Percentiles rank a stretch among this genome's conserved stretches.
These are phyloP conservation scores for Otolemur crassicaudatus DNA, from an alignment of 2,797 vertebrate genomes.

Conservation along the genomic window DNA sequence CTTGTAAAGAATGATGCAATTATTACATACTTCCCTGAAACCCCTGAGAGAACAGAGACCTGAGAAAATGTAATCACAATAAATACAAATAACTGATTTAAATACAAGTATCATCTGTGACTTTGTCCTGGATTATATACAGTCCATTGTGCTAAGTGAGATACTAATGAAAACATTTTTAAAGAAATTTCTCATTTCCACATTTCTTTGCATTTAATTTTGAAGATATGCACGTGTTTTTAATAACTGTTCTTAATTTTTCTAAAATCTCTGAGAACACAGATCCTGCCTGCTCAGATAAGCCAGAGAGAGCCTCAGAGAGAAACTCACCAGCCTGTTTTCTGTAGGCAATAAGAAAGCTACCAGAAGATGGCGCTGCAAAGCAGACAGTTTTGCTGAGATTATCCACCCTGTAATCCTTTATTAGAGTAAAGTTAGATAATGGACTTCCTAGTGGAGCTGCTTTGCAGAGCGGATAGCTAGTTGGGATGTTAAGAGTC, in stretches of 20 bases:
- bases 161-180: background rate
- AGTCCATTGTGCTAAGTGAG: background rate
- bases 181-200: background rate
- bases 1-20: slow-evolving; percentile 12
- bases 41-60: background rate
- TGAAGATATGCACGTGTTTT: background rate
- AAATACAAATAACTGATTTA: background rate
- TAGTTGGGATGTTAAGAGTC: background rate
- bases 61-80: slow-evolving; percentile 3
- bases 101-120: slow-evolving; percentile 17
- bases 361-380: background rate
- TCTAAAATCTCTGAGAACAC: background rate
- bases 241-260: background rate
- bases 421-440: background rate
- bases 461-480: background rate
- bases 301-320: background rate
- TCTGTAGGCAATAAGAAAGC: background rate
- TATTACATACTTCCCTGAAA: slow-evolving; percentile 25
- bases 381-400: background rate
- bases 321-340: background rate
- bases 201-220: background rate
- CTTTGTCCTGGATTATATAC: background rate
- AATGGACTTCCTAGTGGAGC: background rate
- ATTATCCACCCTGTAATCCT: background rate
- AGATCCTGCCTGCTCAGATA: background rate